Conservation (phyloP, 2,797 vertebrate species). For the Enteromius radiatus region DNA sequence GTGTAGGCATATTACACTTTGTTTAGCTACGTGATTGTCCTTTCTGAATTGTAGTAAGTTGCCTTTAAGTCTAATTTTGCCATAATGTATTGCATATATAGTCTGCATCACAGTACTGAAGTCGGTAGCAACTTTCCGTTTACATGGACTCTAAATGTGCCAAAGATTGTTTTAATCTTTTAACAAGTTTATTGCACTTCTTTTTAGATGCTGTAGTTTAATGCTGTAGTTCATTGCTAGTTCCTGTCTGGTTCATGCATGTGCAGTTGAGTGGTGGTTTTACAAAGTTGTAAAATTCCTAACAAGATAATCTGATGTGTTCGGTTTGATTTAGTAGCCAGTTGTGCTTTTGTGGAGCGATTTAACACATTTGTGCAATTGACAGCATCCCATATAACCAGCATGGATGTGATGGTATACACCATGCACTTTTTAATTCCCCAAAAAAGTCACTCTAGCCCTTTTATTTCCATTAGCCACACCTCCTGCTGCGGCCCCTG, state of each 20-base stretch:
- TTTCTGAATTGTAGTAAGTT: background rate
- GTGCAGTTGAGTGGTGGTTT: background rate
- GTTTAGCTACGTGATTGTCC: background rate
- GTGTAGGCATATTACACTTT: background rate
- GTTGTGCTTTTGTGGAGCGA: constrained; percentile 10
- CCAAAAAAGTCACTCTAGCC: constrained; percentile 57
- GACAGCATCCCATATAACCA: constrained; percentile 60
- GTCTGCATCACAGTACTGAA: background rate
- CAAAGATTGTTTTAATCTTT: background rate
- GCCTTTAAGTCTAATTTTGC: background rate
- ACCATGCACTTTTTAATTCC: constrained; percentile 20
- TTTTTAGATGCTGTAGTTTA: background rate
- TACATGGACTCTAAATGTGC: background rate
- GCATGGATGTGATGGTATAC: constrained; percentile 68
- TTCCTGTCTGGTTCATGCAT: background rate
- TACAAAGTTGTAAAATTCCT: background rate
- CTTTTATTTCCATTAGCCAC: constrained; percentile 76
- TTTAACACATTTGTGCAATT: constrained; percentile 40
- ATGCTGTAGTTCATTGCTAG: background rate
- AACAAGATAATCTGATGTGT: constrained; percentile 8
- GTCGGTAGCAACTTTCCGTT: background rate
- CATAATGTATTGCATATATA: background rate
- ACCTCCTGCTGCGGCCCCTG: constrained; percentile 73
- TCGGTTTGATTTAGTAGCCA: background rate
- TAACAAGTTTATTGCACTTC: background rate